Percentiles rank a stretch among this genome's conserved stretches.
Conservation (phyloP, 2,888 invertebrate species). For the Leptura quadrifasciata region DNA sequence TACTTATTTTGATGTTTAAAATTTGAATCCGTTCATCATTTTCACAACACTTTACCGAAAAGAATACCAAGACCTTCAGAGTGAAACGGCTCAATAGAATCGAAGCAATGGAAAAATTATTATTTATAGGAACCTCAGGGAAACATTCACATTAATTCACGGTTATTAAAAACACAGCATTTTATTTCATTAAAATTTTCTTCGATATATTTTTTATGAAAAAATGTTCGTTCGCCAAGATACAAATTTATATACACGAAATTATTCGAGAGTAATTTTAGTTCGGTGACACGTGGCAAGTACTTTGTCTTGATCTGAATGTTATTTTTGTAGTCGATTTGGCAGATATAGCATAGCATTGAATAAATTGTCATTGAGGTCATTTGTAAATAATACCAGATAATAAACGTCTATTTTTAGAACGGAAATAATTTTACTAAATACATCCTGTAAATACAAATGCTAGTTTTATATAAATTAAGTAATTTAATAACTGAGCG, state of each 20-base stretch:
- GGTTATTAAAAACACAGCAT: no score
- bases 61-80: not conserved
- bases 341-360: conserved; percentile 52
- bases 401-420: conserved; percentile 50
- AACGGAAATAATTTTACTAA: conserved; percentile 45
- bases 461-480: conserved; percentile 18
- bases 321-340: conserved; percentile 53
- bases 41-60: no score
- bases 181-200: not conserved
- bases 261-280: conserved; percentile 25
- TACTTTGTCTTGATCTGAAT: conserved; percentile 26
- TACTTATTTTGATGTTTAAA: no score
- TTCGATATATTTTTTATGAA: not conserved
- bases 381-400: conserved; percentile 49
- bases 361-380: conserved; percentile 52
- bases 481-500: conserved; percentile 9
- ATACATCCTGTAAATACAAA: conserved; percentile 42
- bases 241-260: conserved; percentile 4
- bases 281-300: conserved; percentile 29
- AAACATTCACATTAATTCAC: not conserved
- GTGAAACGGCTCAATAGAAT: not conserved
- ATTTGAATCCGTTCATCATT: no score
- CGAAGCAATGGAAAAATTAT: not conserved
- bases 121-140: not conserved
- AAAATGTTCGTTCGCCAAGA: not conserved